These are phyloP conservation scores for Lepidurus couesii DNA, from an alignment of 1,140 invertebrate species.

Conservation along the genomic window DNA sequence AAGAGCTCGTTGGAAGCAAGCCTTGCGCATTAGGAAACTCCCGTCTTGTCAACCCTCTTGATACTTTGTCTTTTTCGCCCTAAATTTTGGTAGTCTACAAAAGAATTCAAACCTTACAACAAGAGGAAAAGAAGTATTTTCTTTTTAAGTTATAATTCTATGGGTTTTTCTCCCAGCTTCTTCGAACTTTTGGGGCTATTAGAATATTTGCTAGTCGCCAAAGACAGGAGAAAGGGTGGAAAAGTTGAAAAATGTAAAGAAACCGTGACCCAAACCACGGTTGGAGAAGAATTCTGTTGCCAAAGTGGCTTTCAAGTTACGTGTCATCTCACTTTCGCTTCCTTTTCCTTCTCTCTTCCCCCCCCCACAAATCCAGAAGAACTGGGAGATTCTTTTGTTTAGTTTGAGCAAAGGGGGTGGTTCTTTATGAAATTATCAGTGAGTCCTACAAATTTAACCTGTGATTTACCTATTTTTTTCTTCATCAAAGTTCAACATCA, in stretches of 20 bases:
- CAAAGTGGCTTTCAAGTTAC: conserved; percentile 19
- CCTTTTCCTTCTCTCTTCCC: background rate
- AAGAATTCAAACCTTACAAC: background rate
- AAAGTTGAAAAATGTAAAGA: background rate
- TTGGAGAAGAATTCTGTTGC: background rate
- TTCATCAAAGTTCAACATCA: background rate
- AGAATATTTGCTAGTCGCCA: background rate
- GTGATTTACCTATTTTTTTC: background rate
- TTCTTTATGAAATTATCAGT: background rate
- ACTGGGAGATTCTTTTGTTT: background rate
- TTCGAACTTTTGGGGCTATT: no score
- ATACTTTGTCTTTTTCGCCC: conserved; percentile 36
- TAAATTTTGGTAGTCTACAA: background rate
- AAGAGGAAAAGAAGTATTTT: no score
- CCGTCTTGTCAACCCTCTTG: conserved; percentile 70
- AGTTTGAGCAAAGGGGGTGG: background rate
- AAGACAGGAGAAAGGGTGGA: background rate
- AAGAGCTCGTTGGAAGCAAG: conserved; percentile 42
- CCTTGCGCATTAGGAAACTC: conserved; percentile 59
- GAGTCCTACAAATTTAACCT: background rate
- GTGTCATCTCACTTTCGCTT: background rate
- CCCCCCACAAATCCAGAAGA: background rate
- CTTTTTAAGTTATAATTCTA: no score
- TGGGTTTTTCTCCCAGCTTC: no score
- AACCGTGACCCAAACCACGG: background rate